phyloP scores from a whole-genome alignment of 2,797 vertebrate genomes.

The Linurgus olivaceus region DNA sequence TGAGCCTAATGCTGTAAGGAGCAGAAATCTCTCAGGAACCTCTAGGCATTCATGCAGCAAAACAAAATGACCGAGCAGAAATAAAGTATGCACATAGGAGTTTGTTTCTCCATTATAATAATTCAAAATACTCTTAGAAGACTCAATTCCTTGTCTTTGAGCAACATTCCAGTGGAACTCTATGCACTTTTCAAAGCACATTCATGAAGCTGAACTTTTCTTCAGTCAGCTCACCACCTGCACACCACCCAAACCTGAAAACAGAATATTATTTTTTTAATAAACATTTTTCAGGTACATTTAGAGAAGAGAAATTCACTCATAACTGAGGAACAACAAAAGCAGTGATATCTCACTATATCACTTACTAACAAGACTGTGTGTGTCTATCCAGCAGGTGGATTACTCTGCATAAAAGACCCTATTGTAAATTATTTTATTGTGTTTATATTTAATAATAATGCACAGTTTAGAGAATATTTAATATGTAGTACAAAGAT shows the following conservation, averaged over 20 bases:
- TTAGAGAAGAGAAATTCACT: neutral
- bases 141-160: neutral
- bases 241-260: neutral
- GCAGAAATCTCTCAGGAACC: neutral
- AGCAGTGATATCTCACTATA: fast-evolving
- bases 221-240: neutral
- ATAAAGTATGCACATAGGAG: neutral
- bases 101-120: neutral
- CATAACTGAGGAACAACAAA: neutral
- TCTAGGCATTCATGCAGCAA: neutral
- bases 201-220: neutral
- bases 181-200: neutral
- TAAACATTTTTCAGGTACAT: neutral
- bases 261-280: neutral
- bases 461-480: neutral
- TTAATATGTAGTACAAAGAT: neutral
- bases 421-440: neutral
- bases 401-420: neutral
- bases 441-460: neutral
- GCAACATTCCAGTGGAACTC: neutral
- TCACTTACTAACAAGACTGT: neutral
- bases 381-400: neutral
- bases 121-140: neutral
- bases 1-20: neutral
- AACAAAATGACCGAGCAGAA: neutral